Conservation (phyloP, 1,140 invertebrate genomes). For the Zaprionus lachaisei region DNA sequence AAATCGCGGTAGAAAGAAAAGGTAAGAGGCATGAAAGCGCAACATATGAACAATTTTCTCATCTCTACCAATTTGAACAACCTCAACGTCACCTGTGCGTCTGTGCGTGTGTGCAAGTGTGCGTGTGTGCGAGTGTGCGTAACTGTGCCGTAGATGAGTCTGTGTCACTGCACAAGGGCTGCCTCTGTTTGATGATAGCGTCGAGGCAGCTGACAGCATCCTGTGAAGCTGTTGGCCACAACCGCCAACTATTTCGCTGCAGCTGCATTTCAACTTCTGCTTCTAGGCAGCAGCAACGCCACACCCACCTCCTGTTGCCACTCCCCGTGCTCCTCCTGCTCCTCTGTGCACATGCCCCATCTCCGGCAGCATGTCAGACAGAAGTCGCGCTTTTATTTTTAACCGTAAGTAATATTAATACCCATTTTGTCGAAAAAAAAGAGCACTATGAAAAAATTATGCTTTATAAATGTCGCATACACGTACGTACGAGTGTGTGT, state of each 20-base stretch:
- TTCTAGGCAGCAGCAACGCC: neutral
- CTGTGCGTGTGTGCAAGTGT: neutral
- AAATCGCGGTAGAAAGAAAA: neutral
- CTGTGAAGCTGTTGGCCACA: slow-evolving; percentile 33
- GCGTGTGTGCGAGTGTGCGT: slow-evolving; percentile 9
- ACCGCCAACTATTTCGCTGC: slow-evolving; percentile 37
- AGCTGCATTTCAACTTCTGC: slow-evolving; percentile 15
- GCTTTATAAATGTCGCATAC: slow-evolving; percentile 52
- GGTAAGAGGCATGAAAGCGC: neutral
- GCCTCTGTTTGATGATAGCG: slow-evolving; percentile 25
- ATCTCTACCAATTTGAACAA: neutral
- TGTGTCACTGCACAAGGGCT: neutral
- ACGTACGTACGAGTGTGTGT: slow-evolving; percentile 14
- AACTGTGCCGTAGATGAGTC: neutral
- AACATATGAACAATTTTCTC: neutral
- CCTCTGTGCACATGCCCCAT: neutral
- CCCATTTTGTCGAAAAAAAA: slow-evolving; percentile 66
- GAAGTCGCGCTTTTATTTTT: slow-evolving; percentile 75
- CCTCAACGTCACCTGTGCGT: neutral
- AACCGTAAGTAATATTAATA: slow-evolving; percentile 83
- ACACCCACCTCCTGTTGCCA: neutral
- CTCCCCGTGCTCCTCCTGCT: neutral
- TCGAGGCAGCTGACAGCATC: slow-evolving; percentile 32
- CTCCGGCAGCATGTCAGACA: slow-evolving; percentile 54
- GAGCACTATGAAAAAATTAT: slow-evolving; percentile 56